Evolutionary conservation across 2,113 vertebrate species (phyloP).

Genomic region (Oreochromis spilurus): DNA sequence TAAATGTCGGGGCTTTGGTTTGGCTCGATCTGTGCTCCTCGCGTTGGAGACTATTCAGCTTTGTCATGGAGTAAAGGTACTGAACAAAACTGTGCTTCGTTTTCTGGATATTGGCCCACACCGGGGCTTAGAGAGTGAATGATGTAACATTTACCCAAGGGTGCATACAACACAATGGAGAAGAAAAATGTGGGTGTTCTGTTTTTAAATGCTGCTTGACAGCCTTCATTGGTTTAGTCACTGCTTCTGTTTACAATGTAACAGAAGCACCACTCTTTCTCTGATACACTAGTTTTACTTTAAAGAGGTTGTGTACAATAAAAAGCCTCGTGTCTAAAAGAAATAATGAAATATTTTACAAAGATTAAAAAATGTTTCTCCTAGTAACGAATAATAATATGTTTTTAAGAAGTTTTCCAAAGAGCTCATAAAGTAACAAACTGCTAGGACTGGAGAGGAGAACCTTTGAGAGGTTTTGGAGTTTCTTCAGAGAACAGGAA

Average conservation of each 20-base stretch:
- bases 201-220: constrained; percentile 5
- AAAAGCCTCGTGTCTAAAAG: neutral
- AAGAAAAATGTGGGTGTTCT: constrained; percentile 4
- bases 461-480: neutral
- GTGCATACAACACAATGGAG: neutral
- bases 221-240: neutral
- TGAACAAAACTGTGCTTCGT: constrained; percentile 20
- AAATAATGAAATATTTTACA: neutral
- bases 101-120: constrained; percentile 27
- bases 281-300: neutral
- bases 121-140: neutral
- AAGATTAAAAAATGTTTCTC: neutral
- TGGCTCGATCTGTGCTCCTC: neutral
- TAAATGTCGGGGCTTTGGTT: neutral
- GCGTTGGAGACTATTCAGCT: neutral
- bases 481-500: neutral
- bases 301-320: neutral
- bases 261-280: neutral
- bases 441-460: neutral
- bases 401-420: neutral
- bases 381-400: neutral
- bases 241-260: neutral
- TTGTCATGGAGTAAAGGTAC: neutral
- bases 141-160: constrained; percentile 17
- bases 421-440: neutral